phyloP scores from a whole-genome alignment of 2,888 invertebrate genomes.

The Drosophila nr. perissopoda region DNA sequence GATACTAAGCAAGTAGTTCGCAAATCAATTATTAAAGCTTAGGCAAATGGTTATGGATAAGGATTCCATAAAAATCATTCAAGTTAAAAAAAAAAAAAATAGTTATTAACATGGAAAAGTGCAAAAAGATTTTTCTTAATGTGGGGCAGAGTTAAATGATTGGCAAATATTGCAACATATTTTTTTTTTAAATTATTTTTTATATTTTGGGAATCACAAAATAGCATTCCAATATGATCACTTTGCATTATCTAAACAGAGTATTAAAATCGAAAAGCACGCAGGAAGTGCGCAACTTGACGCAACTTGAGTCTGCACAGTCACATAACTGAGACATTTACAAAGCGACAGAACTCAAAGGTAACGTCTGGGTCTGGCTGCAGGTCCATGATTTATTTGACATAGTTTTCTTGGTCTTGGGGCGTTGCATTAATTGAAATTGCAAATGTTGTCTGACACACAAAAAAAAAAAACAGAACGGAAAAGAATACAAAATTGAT shows the following conservation, averaged over 20 bases:
- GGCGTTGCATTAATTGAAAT: conserved; percentile 82
- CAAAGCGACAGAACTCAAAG: conserved; percentile 25
- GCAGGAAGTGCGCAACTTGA: conserved; percentile 67
- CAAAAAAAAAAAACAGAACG: neutral
- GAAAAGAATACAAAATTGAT: conserved; percentile 57
- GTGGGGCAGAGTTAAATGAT: neutral
- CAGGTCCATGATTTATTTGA: conserved; percentile 81
- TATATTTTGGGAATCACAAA: neutral
- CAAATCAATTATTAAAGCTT: neutral
- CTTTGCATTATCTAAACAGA: neutral
- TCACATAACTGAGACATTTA: conserved; percentile 56
- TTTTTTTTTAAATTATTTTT: neutral
- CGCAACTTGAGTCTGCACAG: conserved; percentile 35
- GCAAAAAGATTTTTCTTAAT: neutral
- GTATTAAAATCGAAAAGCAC: conserved; percentile 13
- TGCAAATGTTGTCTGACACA: conserved; percentile 70
- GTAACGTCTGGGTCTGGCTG: conserved; percentile 18
- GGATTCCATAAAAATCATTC: neutral
- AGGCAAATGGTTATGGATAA: neutral
- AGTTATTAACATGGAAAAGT: neutral
- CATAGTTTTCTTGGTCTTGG: conserved; percentile 69
- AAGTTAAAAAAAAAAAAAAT: too few species aligned
- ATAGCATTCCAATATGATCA: neutral
- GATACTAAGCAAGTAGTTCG: neutral
- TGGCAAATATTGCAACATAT: neutral